These are phyloP conservation scores for Papilio dardanus DNA, from an alignment of 1,140 invertebrate genomes.

Conservation along the genomic window DNA sequence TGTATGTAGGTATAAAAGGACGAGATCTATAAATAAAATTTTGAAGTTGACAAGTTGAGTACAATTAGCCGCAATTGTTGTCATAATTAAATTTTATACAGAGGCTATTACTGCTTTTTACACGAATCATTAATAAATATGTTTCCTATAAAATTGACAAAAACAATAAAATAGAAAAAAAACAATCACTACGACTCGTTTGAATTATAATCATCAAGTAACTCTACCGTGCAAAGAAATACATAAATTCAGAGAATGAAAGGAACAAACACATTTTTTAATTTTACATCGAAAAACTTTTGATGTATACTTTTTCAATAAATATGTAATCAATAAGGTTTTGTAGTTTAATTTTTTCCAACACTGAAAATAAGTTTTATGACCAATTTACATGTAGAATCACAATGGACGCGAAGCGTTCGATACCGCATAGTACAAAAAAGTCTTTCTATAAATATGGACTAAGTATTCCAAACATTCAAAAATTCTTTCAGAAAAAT, in stretches of 20 bases:
- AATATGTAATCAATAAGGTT: slow-evolving; percentile 58
- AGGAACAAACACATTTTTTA: slow-evolving; percentile 65
- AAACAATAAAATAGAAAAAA: slow-evolving; percentile 21
- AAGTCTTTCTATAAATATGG: no score
- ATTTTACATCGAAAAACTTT: slow-evolving; percentile 79
- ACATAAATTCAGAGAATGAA: slow-evolving; percentile 45
- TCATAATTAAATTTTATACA: slow-evolving; percentile 42
- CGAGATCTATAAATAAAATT: slow-evolving; percentile 51
- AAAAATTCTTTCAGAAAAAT: no score
- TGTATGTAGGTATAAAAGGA: slow-evolving; percentile 48
- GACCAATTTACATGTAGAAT: not conserved
- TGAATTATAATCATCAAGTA: slow-evolving; percentile 5
- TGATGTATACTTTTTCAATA: slow-evolving; percentile 80
- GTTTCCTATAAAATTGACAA: slow-evolving; percentile 20
- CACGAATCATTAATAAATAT: slow-evolving; percentile 1
- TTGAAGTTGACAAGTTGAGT: slow-evolving; percentile 46
- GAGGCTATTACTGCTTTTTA: slow-evolving; percentile 44
- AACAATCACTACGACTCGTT: slow-evolving; percentile 23
- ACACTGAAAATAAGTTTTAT: not conserved
- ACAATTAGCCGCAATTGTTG: slow-evolving; percentile 46
- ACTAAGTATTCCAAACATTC: no score
- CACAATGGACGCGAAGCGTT: not conserved
- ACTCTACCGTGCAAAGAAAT: slow-evolving; percentile 29
- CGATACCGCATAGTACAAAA: no score
- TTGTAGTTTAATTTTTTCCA: slow-evolving; percentile 31